A percentile compares a stretch with the other conserved stretches of the same genome.
These are phyloP conservation scores for Paratrypauchen microcephalus DNA, from an alignment of 2,797 vertebrate species.

Conservation along the genomic window DNA sequence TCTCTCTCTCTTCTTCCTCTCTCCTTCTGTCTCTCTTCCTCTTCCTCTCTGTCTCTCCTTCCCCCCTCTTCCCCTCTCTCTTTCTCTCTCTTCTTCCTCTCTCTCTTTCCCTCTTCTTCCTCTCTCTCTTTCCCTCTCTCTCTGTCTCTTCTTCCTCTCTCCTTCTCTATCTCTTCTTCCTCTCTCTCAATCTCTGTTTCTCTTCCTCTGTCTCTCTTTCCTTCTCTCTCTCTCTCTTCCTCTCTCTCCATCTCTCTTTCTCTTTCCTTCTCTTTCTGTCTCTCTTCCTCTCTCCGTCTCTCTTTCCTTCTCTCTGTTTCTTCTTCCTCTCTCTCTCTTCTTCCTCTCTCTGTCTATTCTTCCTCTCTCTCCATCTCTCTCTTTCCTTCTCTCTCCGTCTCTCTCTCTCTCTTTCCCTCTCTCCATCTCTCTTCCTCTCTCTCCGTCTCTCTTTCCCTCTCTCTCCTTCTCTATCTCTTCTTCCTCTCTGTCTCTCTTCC, in stretches of 20 bases:
- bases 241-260: background rate
- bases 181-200: too few species aligned
- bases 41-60: background rate
- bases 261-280: too few species aligned
- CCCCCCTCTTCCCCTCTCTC: conserved; percentile 82
- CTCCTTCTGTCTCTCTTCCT: conserved; percentile 80
- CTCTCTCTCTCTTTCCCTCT: too few species aligned
- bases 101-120: too few species aligned
- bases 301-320: too few species aligned
- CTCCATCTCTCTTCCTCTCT: conserved; percentile 75
- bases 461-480: too few species aligned
- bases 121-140: conserved; percentile 79
- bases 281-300: conserved; percentile 60
- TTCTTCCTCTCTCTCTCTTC: conserved; percentile 86
- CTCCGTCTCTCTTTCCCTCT: conserved; percentile 66
- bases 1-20: background rate
- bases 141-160: background rate
- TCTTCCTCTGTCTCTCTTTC: conserved; percentile 49
- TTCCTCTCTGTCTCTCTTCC: conserved; percentile 45
- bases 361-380: conserved; percentile 72
- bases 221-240: conserved; percentile 78
- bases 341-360: conserved; percentile 45
- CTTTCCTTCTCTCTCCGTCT: conserved; percentile 62
- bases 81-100: conserved; percentile 46
- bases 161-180: too few species aligned